These are phyloP conservation scores for Cepphus grylle DNA, from an alignment of 2,113 vertebrate species.

Conservation along the genomic window DNA sequence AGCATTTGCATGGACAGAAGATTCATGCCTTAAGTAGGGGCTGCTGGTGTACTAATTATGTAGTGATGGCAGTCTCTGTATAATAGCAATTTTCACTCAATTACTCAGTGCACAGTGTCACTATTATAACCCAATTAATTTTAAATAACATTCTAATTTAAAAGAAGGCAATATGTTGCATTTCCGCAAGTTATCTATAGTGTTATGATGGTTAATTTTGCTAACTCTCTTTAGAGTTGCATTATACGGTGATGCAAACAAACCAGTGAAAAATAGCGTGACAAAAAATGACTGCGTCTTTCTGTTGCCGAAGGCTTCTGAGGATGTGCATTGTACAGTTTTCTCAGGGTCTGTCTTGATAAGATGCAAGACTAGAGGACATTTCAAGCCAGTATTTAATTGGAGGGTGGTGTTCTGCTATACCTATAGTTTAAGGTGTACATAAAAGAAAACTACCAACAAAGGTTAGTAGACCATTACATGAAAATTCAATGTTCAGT, in stretches of 20 bases:
- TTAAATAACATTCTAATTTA: slow-evolving; percentile 38
- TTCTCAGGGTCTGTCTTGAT: not conserved
- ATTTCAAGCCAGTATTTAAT: not conserved
- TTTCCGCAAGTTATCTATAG: slow-evolving; percentile 12
- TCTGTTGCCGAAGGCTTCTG: not conserved
- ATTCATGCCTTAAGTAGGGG: not conserved
- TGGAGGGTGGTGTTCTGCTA: not conserved
- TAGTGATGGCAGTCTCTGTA: not conserved
- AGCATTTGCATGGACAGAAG: not conserved
- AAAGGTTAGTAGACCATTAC: not conserved
- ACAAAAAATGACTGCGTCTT: not conserved
- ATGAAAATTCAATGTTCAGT: not conserved
- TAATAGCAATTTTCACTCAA: slow-evolving; percentile 40
- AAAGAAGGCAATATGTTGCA: slow-evolving; percentile 24
- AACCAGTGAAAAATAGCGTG: not conserved
- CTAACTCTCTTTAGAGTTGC: not conserved
- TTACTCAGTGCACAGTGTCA: slow-evolving; percentile 42
- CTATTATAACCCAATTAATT: slow-evolving; percentile 45
- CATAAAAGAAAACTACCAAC: not conserved
- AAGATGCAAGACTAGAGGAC: not conserved
- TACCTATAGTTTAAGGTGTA: not conserved
- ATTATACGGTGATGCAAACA: not conserved
- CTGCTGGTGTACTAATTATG: not conserved
- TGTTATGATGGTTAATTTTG: not conserved
- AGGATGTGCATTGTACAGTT: not conserved